These are phyloP conservation scores for Hypomesus transpacificus DNA, from an alignment of 2,113 vertebrate species.

Conservation along the genomic window DNA sequence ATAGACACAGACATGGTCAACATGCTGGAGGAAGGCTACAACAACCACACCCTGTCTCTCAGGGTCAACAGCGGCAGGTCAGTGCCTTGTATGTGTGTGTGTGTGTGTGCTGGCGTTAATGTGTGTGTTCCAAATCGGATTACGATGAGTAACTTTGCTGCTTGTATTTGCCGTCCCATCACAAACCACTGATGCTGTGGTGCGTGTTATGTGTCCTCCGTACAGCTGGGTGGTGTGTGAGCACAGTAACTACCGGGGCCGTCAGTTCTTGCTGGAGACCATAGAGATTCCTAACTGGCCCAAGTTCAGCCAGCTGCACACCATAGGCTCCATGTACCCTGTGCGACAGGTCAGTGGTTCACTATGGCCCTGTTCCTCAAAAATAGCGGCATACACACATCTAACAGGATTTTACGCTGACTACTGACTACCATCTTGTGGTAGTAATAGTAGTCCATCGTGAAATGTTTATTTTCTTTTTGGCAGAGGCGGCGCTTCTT, in stretches of 20 bases:
- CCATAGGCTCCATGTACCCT: slow-evolving; percentile 87
- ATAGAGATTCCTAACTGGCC: slow-evolving; percentile 92
- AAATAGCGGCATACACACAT: background rate
- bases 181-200: background rate
- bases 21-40: slow-evolving; percentile 83
- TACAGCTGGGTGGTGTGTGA: slow-evolving; percentile 94
- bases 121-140: background rate
- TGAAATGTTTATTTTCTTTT: background rate
- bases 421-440: background rate
- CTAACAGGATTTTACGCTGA: background rate
- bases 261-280: slow-evolving; percentile 85
- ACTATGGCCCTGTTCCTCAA: background rate
- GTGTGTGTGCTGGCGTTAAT: background rate
- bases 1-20: slow-evolving; percentile 74
- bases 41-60: slow-evolving; percentile 87
- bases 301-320: slow-evolving; percentile 83
- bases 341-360: slow-evolving; percentile 77
- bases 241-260: slow-evolving; percentile 88
- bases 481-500: slow-evolving; percentile 80
- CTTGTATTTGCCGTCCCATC: too few relatives aligned
- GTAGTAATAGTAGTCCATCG: background rate
- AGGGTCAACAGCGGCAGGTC: slow-evolving; percentile 85
- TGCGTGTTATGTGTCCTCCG: slow-evolving; percentile 4
- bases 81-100: slow-evolving; percentile 42
- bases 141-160: background rate